Percentiles rank a stretch among this genome's conserved stretches.
phyloP scores from a whole-genome alignment of 1,140 invertebrate genomes.

The Hylyphantes graminicola region DNA sequence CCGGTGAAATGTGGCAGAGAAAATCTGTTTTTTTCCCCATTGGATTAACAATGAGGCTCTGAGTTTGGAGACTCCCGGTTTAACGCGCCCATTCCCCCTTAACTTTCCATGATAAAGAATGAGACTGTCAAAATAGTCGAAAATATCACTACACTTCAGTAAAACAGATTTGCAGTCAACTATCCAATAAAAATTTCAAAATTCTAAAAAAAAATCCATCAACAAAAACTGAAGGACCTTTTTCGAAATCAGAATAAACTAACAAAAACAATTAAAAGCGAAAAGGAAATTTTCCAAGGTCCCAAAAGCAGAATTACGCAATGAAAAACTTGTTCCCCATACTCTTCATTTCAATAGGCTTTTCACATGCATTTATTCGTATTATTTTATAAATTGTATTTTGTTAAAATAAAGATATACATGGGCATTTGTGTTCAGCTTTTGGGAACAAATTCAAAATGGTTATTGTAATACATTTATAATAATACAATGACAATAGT shows the following conservation, averaged over 20 bases:
- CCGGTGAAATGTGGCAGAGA: too few relatives aligned
- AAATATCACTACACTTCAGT: too few relatives aligned
- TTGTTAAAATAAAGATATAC: background rate
- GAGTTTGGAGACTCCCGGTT: too few relatives aligned
- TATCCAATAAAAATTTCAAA: too few relatives aligned
- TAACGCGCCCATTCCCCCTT: too few relatives aligned
- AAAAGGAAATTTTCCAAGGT: slow-evolving; percentile 17
- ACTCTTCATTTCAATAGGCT: background rate
- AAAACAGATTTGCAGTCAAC: too few relatives aligned
- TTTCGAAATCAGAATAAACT: background rate
- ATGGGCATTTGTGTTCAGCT: background rate
- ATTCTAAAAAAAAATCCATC: too few relatives aligned
- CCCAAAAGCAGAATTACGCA: background rate
- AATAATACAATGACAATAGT: background rate
- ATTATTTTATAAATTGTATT: background rate
- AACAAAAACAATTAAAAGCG: background rate
- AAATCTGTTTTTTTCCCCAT: too few relatives aligned
- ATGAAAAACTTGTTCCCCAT: background rate
- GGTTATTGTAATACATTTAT: background rate
- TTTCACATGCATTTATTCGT: background rate
- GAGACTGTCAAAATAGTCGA: too few relatives aligned
- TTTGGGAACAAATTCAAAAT: background rate
- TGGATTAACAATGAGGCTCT: too few relatives aligned
- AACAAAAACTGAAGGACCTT: too few relatives aligned
- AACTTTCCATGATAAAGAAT: too few relatives aligned